Evolutionary conservation across 2,797 vertebrate species (phyloP).

Genomic region (Microcaecilia unicolor): DNA sequence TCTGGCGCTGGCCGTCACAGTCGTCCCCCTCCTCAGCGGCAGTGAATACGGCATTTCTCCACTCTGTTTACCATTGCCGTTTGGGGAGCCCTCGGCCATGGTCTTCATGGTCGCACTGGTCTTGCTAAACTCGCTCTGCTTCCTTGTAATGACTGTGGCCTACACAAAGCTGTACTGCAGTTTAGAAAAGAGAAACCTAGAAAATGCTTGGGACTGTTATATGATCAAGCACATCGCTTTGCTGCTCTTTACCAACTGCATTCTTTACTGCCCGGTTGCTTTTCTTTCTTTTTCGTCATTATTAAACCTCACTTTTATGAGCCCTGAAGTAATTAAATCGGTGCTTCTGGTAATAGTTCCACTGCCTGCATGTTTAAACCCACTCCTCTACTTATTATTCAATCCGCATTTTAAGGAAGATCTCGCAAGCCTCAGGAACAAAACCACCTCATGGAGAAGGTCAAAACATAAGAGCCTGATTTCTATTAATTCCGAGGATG

Average conservation of each 20-base stretch:
- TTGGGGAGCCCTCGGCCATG: slow-evolving; percentile 52
- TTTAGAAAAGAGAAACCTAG: slow-evolving; percentile 57
- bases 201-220: slow-evolving; percentile 63
- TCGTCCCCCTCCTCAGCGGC: slow-evolving; percentile 62
- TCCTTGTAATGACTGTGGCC: slow-evolving; percentile 77
- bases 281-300: slow-evolving; percentile 80
- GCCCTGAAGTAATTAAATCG: slow-evolving; percentile 71
- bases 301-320: slow-evolving; percentile 67
- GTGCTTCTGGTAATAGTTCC: slow-evolving; percentile 79
- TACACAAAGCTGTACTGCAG: slow-evolving; percentile 79
- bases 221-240: slow-evolving; percentile 81
- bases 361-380: slow-evolving; percentile 81
- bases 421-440: slow-evolving; percentile 57
- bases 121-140: slow-evolving; percentile 78
- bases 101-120: slow-evolving; percentile 71
- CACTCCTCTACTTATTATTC: slow-evolving; percentile 84
- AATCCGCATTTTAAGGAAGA: slow-evolving; percentile 81
- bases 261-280: slow-evolving; percentile 83
- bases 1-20: slow-evolving; percentile 60
- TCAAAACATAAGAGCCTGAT: slow-evolving; percentile 52
- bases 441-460: slow-evolving; percentile 40
- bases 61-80: slow-evolving; percentile 73
- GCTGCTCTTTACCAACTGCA: slow-evolving; percentile 81
- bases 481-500: slow-evolving; percentile 66
- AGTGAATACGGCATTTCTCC: slow-evolving; percentile 63